Evolutionary conservation across 2,888 invertebrate species (phyloP).

Genomic region (Ecdyonurus torrentis): DNA sequence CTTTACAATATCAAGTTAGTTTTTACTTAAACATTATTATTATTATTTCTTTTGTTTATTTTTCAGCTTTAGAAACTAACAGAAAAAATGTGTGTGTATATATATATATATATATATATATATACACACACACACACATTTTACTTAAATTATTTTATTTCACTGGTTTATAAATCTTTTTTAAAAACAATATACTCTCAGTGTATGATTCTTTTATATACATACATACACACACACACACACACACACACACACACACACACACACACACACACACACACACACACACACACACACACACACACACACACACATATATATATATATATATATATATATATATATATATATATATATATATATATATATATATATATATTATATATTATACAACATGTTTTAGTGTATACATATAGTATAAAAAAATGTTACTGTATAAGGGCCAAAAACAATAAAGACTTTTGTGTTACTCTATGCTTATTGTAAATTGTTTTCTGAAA

Average conservation of each 20-base stretch:
- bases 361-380: neutral
- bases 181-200: too few relatives aligned
- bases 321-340: neutral
- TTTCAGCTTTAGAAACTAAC: neutral
- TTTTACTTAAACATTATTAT: too few relatives aligned
- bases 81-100: neutral
- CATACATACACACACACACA: neutral
- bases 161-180: too few relatives aligned
- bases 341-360: neutral
- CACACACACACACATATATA: neutral
- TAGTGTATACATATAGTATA: too few relatives aligned
- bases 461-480: too few relatives aligned
- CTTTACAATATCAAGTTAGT: too few relatives aligned
- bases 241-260: neutral
- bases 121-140: neutral
- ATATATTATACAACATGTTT: too few relatives aligned
- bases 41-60: neutral
- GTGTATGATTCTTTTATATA: neutral
- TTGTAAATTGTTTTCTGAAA: too few relatives aligned
- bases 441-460: too few relatives aligned
- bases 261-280: neutral
- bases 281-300: neutral
- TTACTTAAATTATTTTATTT: too few relatives aligned
- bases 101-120: neutral
- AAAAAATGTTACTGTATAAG: too few relatives aligned